Evolutionary conservation across 2,797 vertebrate genomes (phyloP).

Genomic region (Cheirogaleus major): DNA sequence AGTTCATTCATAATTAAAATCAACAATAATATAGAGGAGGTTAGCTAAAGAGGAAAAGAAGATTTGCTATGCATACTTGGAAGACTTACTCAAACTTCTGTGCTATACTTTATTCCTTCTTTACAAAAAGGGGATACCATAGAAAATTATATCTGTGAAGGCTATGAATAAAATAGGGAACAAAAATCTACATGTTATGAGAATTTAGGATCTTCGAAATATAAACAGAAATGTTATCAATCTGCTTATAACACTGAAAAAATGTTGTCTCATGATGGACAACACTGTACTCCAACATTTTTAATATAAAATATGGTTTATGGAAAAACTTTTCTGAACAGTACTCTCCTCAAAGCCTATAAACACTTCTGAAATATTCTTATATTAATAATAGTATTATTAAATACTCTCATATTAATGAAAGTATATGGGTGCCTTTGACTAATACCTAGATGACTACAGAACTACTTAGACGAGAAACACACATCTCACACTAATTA

Average conservation of each 20-base stretch:
- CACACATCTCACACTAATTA: slow-evolving; percentile 72
- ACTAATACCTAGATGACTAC: slow-evolving; percentile 64
- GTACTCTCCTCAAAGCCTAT: not conserved
- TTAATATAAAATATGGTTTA: not conserved
- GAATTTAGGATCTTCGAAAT: not conserved
- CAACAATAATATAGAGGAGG: not conserved
- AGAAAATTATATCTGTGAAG: not conserved
- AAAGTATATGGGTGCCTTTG: slow-evolving; percentile 60
- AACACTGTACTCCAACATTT: not conserved
- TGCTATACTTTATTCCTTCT: not conserved
- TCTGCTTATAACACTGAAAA: not conserved
- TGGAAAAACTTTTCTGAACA: slow-evolving; percentile 14
- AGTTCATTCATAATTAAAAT: not conserved
- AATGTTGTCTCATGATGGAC: not conserved
- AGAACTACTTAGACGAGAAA: slow-evolving; percentile 52
- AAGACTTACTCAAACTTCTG: not conserved
- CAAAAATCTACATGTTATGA: not conserved
- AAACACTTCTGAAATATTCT: slow-evolving; percentile 39
- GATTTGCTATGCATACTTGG: not conserved
- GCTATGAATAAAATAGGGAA: not conserved
- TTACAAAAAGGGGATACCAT: not conserved
- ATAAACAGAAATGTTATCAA: not conserved
- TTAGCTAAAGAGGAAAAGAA: not conserved
- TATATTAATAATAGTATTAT: not conserved
- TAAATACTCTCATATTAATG: slow-evolving; percentile 49